Evolutionary conservation across 2,113 vertebrate genomes (phyloP), one percentile per base, ranked within the genome.

Genomic region (Etheostoma cragini): DNA sequence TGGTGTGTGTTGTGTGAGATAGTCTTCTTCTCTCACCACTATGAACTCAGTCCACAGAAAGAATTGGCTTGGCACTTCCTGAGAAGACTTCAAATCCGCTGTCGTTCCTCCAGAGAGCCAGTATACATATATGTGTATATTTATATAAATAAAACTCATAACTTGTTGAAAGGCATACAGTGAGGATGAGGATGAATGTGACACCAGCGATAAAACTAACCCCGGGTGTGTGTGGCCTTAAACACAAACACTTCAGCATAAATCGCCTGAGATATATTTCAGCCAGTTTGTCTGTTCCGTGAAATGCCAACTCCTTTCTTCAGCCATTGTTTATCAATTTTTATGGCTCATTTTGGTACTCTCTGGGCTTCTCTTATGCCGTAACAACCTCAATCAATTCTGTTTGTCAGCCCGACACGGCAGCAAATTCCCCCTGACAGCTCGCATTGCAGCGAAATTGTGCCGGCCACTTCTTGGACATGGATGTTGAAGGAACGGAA

Each of bases 401-500:
- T 69, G 70, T 76, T 85, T 76, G 60, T 92, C 81, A 76, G 72
- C 49, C 60, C 26, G 70, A 76, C 66, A 8, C 15, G 30, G 66
- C 67, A 70, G 72, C 45, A 61, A 85, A 85, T 82, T 79, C 78
- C 71, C 75, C 82, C 78, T 75, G 76, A 84, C 83, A 82, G 76
- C 83, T 76, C 64, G 70, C 76, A 74, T 84, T 83, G 80, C 53
- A 38, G 54, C 45, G 1, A 68, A 49, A 63, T 42, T 58, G 56
- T 57, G 50, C 72, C 61, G 16, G 70, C 56, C 53, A 65, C 81
- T 72, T 81, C 77, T 85, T 16, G n/a, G 52, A 88, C 75, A 50
- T 89, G 86, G 77, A 78, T 83, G 87, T 86, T 88, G 65, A 85
- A 85, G 71, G 73, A 84, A 92, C 79, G n/a, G n/a, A n/a, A n/a